Evolutionary conservation across 2,888 invertebrate species (phyloP).

Genomic region (Conchocele bisecta): DNA sequence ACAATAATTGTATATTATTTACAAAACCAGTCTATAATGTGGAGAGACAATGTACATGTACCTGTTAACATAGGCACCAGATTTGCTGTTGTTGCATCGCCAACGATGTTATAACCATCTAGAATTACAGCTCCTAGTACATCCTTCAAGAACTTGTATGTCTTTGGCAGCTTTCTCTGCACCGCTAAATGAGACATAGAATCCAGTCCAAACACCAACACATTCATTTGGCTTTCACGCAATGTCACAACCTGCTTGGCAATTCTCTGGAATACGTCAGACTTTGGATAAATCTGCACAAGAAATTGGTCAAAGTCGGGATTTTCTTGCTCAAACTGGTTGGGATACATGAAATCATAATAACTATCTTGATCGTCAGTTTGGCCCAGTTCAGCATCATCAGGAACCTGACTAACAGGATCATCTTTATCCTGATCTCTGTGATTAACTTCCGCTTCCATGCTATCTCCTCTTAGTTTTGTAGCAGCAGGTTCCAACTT

Average conservation of each 20-base stretch:
- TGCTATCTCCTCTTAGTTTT: no score
- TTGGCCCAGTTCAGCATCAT: slow-evolving; percentile 2
- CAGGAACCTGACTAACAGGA: no score
- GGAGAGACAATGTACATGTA: slow-evolving; percentile 38
- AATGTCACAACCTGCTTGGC: slow-evolving; percentile 19
- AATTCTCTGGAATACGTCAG: slow-evolving; percentile 69
- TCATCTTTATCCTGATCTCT: slow-evolving; percentile 4
- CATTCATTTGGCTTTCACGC: slow-evolving; percentile 60
- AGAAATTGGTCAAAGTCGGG: slow-evolving; percentile 76
- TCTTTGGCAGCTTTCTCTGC: slow-evolving; percentile 74
- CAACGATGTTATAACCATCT: slow-evolving; percentile 80
- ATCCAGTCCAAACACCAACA: slow-evolving; percentile 77
- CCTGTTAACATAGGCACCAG: slow-evolving; percentile 79
- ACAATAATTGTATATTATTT: no score
- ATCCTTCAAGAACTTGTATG: slow-evolving; percentile 69
- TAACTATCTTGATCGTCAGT: no score
- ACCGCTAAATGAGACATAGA: slow-evolving; percentile 78
- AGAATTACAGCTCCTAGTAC: slow-evolving; percentile 69
- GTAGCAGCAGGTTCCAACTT: not conserved
- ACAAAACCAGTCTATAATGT: no score
- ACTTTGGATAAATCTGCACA: slow-evolving; percentile 71
- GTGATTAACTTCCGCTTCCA: not conserved
- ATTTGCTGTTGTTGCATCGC: slow-evolving; percentile 77
- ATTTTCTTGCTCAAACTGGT: no score
- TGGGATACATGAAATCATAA: no score